Conservation (phyloP, 2,113 vertebrate species). For the Halcyon senegalensis region DNA sequence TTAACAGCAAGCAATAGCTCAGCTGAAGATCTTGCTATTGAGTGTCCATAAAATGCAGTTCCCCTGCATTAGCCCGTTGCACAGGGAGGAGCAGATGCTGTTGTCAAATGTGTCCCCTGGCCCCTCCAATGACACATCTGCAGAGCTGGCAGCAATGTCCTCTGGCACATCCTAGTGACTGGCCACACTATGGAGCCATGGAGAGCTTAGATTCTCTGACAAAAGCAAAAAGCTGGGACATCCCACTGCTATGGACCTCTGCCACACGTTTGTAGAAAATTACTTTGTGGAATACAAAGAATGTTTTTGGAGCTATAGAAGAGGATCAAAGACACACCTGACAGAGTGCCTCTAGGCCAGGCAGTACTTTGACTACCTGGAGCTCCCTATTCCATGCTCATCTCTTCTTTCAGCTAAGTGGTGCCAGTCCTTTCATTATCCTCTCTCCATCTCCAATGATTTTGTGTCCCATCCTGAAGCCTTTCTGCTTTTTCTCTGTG, state of each 20-base stretch:
- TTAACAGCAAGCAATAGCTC: fast-evolving
- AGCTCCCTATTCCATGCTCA: not conserved
- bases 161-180: fast-evolving
- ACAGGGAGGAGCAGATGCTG: not conserved
- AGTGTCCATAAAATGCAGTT: not conserved
- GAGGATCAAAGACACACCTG: not conserved
- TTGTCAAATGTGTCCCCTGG: not conserved
- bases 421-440: not conserved
- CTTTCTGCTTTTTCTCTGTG: not conserved
- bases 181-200: fast-evolving
- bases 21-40: not conserved
- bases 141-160: not conserved
- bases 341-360: not conserved
- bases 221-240: not conserved
- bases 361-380: not conserved
- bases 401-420: not conserved
- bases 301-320: not conserved
- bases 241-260: not conserved
- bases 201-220: not conserved
- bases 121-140: not conserved
- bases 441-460: not conserved
- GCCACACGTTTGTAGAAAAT: not conserved
- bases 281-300: not conserved
- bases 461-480: not conserved
- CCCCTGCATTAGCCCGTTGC: not conserved